These are phyloP conservation scores for Limnephilus auricula DNA, from an alignment of 2,888 invertebrate genomes.

Conservation along the genomic window DNA sequence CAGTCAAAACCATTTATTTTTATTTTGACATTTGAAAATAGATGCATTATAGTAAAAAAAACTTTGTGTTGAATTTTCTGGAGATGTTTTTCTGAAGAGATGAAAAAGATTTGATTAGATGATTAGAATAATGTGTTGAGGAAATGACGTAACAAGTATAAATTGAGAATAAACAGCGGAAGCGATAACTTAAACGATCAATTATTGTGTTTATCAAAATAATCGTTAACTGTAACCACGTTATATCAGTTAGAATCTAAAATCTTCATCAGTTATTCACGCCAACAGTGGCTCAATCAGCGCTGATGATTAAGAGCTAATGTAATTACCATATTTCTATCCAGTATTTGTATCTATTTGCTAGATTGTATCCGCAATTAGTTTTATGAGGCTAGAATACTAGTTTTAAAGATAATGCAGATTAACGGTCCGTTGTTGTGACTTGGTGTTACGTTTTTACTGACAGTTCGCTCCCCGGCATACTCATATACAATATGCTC, in stretches of 20 bases:
- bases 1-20: too few relatives aligned
- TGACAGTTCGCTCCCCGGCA: too few relatives aligned
- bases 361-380: not conserved
- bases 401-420: not conserved
- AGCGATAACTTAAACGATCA: not conserved
- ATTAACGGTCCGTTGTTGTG: too few relatives aligned
- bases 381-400: not conserved
- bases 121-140: too few relatives aligned
- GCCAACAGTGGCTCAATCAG: not conserved
- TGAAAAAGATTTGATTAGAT: too few relatives aligned
- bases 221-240: not conserved
- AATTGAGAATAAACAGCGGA: not conserved
- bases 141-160: too few relatives aligned
- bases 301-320: not conserved
- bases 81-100: too few relatives aligned
- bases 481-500: too few relatives aligned
- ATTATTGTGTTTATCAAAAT: not conserved
- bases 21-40: too few relatives aligned
- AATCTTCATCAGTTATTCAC: not conserved
- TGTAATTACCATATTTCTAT: not conserved
- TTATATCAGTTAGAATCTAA: not conserved
- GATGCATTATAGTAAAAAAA: too few relatives aligned
- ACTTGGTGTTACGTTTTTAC: too few relatives aligned
- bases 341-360: not conserved
- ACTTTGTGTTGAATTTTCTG: too few relatives aligned